Evolutionary conservation across 2,113 vertebrate species (phyloP), one percentile per base, ranked within the genome.

Genomic region (Ammodytes dubius): DNA sequence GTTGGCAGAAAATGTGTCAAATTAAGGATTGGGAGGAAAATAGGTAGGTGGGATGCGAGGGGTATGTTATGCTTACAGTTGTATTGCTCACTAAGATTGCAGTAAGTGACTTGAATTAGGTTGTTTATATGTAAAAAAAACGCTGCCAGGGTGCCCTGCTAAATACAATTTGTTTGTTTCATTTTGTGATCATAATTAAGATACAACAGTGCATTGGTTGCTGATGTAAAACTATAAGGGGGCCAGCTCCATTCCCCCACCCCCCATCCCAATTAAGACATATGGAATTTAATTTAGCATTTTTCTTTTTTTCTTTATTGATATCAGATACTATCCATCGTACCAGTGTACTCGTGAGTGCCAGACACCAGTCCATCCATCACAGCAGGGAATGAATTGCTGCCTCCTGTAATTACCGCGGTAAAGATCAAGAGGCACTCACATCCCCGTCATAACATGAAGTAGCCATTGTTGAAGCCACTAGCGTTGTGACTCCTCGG

Each of bases 391-490:
- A 27, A 27, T 27, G 27, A 74, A 60, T 39, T 14, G 3, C 53
- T 6, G 14, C 73, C 82, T 80, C 70, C 74, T 39, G 61, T 59
- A 81, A 79, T 84, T 70, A 85, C 85, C 35, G 60, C 15, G 14
- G 46, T 63, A 73, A 87, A 83, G 75, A 90, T 88, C 74, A 84
- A 81, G 76, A 63, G 54, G 11, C 61, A 43, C 43, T 76, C 47
- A 27, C 52, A 56, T 68, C 42, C 8, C 43, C 45, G 50, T 67
- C 63, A 4, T 6, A 59, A 73, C 49, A 65, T 5, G 68, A 57
- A 70, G 2, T 0, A 61, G 39, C 60, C 35, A 57, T 82, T 82
- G 65, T 74, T 69, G 58, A 45, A 45, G 69, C 4, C 74, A 27
- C 27, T 27, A 45, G 40, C 49, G 66, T 12, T 17, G 35, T 50